A percentile compares a stretch with the other conserved stretches of the same genome.
Evolutionary conservation across 2,888 invertebrate genomes (phyloP).

Genomic region (Teinopalpus imperialis): DNA sequence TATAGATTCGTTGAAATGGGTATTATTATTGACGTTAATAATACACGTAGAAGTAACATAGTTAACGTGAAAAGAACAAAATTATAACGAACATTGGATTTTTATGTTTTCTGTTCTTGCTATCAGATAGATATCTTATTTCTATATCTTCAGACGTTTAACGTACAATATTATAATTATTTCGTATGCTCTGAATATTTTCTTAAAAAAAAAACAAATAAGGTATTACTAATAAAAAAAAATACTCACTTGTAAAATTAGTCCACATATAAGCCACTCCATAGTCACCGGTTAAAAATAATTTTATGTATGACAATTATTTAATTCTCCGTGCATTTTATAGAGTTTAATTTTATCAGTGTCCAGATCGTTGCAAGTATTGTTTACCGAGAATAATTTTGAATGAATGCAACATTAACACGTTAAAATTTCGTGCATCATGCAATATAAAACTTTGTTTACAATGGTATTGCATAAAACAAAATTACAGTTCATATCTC

Average conservation of each 20-base stretch:
- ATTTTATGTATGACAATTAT: not conserved
- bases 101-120: no score
- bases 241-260: constrained; percentile 15
- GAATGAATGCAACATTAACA: constrained; percentile 14
- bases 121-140: no score
- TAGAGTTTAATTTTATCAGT: constrained; percentile 14
- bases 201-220: not conserved
- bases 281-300: constrained; percentile 5
- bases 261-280: constrained; percentile 1
- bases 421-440: constrained; percentile 9
- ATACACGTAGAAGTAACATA: no score
- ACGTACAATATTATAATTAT: no score
- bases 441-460: not conserved
- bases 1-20: no score
- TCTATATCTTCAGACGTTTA: no score
- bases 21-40: no score
- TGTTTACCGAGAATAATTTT: constrained; percentile 31
- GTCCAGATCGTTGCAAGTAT: constrained; percentile 15
- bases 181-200: not conserved
- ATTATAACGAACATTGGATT: no score
- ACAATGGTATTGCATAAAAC: no score
- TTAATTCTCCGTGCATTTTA: not conserved
- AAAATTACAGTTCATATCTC: no score
- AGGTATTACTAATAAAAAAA: not conserved
- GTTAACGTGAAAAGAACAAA: no score